phyloP scores from a whole-genome alignment of 2,113 vertebrate species.

The Pantherophis guttatus region DNA sequence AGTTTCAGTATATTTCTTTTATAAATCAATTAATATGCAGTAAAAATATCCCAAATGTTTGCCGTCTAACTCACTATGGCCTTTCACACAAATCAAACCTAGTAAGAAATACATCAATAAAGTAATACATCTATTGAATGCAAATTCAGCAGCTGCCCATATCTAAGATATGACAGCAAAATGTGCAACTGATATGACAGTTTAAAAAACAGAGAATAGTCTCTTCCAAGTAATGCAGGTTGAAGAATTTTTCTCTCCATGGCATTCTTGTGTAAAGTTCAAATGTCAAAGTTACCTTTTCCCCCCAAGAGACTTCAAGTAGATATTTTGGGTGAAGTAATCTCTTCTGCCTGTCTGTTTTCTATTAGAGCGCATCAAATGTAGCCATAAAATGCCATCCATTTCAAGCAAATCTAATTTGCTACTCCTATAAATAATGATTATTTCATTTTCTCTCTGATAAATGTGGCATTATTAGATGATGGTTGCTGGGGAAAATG shows the following conservation, averaged over 20 bases:
- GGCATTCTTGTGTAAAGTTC: constrained; percentile 58
- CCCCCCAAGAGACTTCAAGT: constrained; percentile 55
- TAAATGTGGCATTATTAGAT: constrained; percentile 56
- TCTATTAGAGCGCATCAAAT: constrained; percentile 56
- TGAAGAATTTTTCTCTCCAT: constrained; percentile 16
- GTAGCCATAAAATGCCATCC: constrained; percentile 60
- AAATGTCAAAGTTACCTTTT: constrained; percentile 65
- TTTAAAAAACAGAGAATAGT: constrained; percentile 4
- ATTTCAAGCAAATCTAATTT: constrained; percentile 62
- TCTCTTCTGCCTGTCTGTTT: constrained; percentile 59
- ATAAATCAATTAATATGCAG: not conserved
- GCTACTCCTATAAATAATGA: constrained; percentile 59
- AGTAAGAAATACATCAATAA: not conserved
- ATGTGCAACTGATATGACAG: constrained; percentile 17
- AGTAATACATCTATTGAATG: not conserved
- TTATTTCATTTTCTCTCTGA: constrained; percentile 65
- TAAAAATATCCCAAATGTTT: not conserved
- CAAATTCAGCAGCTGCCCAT: not conserved
- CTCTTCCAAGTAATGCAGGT: not conserved
- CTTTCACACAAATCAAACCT: not conserved
- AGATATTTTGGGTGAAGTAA: constrained; percentile 50
- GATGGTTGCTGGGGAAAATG: constrained; percentile 21
- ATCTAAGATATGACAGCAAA: constrained; percentile 23
- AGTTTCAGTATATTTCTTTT: not conserved
- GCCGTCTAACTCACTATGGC: not conserved